A percentile compares a stretch with the other conserved stretches of the same genome.
phyloP scores from a whole-genome alignment of 2,113 vertebrate genomes.

The Oryzias curvinotus region DNA sequence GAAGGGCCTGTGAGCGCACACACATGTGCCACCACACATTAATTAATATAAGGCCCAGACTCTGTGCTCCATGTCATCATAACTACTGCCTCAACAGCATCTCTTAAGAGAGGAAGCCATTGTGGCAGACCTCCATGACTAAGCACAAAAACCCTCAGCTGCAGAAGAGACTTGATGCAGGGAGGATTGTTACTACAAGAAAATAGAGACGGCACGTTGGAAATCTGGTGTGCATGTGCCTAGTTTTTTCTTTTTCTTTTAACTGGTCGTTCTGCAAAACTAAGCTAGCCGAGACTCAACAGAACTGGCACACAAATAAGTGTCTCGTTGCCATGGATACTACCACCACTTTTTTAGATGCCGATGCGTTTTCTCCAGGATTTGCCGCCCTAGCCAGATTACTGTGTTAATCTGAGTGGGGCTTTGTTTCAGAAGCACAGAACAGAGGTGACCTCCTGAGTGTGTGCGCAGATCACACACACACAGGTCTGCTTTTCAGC shows the following conservation, averaged over 20 bases:
- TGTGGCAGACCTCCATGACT: conserved; percentile 1
- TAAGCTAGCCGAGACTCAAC: conserved; percentile 12
- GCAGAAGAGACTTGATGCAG: not conserved
- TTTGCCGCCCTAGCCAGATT: conserved; percentile 45
- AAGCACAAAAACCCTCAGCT: not conserved
- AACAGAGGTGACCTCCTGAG: conserved; percentile 40
- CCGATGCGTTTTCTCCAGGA: conserved; percentile 33
- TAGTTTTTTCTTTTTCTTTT: too few relatives aligned
- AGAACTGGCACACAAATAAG: conserved; percentile 44
- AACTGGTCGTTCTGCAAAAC: not conserved
- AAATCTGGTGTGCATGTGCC: too few relatives aligned
- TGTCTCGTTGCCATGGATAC: conserved; percentile 74
- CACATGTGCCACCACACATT: conserved; percentile 10
- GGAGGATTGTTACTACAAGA: not conserved
- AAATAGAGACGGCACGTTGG: not conserved
- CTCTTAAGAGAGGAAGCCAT: not conserved
- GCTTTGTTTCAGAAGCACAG: conserved; percentile 53
- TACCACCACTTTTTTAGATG: conserved; percentile 46
- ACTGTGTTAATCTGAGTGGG: conserved; percentile 58
- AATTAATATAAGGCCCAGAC: conserved; percentile 27
- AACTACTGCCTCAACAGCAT: not conserved
- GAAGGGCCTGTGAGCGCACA: conserved; percentile 11
- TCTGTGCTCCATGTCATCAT: conserved; percentile 18
- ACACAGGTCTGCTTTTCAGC: conserved; percentile 6
- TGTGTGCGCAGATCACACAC: not conserved